Conservation (phyloP, 92 coral and sea anemone species). For the Hydrozoanthus gracilis region DNA sequence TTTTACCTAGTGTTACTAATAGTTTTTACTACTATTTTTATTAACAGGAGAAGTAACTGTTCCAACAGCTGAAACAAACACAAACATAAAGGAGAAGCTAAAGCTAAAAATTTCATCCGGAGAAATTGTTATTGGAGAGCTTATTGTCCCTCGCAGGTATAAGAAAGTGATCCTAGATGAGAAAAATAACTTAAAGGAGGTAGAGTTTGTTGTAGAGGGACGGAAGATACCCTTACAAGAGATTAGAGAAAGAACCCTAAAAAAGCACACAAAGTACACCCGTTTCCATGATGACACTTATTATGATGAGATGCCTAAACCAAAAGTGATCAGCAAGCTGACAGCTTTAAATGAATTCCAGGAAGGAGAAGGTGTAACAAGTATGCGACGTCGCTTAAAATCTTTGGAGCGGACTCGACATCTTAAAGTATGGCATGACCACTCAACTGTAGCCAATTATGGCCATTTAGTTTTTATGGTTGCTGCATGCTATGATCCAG, state of each 20-base stretch:
- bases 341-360: conserved; percentile 42
- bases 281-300: conserved; percentile 47
- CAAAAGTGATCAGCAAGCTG: conserved; percentile 16
- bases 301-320: conserved; percentile 56
- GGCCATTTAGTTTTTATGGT: conserved; percentile 72
- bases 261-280: conserved; percentile 41
- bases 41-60: conserved; percentile 34
- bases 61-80: conserved; percentile 45
- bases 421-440: conserved; percentile 72
- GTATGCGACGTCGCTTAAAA: conserved; percentile 56
- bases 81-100: conserved; percentile 16
- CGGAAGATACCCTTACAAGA: conserved; percentile 58
- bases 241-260: conserved; percentile 39
- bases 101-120: conserved; percentile 39
- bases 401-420: conserved; percentile 48
- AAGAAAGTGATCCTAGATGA: conserved; percentile 41
- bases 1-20: neutral
- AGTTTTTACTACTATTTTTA: neutral
- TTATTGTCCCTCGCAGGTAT: conserved; percentile 50
- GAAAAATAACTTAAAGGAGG: conserved; percentile 14
- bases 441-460: conserved; percentile 68
- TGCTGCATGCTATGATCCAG: conserved; percentile 59
- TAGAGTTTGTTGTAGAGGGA: conserved; percentile 48
- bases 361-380: conserved; percentile 53
- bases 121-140: conserved; percentile 47